These are phyloP conservation scores for Toxotes chatareus DNA, from an alignment of 2,113 vertebrate species.

Conservation along the genomic window DNA sequence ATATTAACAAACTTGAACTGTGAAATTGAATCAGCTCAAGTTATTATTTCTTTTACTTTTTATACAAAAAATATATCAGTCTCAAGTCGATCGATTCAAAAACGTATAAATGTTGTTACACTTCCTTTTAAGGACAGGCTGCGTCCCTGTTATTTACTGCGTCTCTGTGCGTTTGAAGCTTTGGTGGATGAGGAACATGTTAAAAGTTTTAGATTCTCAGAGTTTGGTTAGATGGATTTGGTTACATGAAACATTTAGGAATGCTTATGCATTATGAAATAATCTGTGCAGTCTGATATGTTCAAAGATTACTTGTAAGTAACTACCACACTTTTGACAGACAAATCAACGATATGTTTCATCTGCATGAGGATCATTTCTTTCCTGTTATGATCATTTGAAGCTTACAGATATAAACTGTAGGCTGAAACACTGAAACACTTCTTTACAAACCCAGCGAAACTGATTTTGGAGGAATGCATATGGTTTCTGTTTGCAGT, in stretches of 20 bases:
- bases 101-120: background rate
- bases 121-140: background rate
- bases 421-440: background rate
- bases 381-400: background rate
- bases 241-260: slow-evolving; percentile 44
- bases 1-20: background rate
- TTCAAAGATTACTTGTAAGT: slow-evolving; percentile 50
- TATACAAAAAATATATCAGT: background rate
- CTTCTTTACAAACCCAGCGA: slow-evolving; percentile 9
- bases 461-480: background rate
- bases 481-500: background rate
- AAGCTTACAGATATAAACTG: background rate
- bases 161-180: background rate
- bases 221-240: slow-evolving; percentile 28
- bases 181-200: slow-evolving; percentile 32
- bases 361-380: slow-evolving; percentile 2
- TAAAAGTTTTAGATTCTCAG: slow-evolving; percentile 3
- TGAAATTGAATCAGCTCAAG: background rate
- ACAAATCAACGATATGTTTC: slow-evolving; percentile 35
- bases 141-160: background rate
- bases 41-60: background rate
- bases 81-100: background rate
- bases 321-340: slow-evolving; percentile 33
- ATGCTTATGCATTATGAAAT: slow-evolving; percentile 52
- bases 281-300: background rate